A percentile compares a stretch with the other conserved stretches of the same genome.
These are phyloP conservation scores for Gnathonemus echidnorhynchus DNA, from an alignment of 2,113 vertebrate species.

Conservation along the genomic window DNA sequence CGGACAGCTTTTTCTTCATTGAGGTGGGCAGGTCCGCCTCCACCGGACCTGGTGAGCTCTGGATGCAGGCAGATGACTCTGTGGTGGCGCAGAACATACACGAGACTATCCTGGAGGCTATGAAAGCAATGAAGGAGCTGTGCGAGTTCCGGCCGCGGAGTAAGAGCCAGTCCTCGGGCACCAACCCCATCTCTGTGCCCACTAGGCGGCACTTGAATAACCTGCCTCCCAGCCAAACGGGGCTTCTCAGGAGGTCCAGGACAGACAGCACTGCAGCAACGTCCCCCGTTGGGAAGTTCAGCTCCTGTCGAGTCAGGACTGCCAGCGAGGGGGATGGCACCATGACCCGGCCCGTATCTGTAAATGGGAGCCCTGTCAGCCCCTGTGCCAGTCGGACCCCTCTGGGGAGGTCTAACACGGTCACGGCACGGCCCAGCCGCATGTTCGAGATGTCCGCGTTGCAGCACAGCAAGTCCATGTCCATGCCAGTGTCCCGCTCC, in stretches of 20 bases:
- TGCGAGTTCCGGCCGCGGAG: constrained; percentile 92
- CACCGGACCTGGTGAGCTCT: constrained; percentile 93
- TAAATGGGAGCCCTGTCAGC: constrained; percentile 78
- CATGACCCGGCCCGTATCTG: constrained; percentile 66
- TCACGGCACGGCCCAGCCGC: constrained; percentile 54
- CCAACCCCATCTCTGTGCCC: constrained; percentile 70
- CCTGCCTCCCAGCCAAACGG: constrained; percentile 76
- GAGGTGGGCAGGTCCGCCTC: constrained; percentile 90
- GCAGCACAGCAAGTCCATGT: constrained; percentile 85
- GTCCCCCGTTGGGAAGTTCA: constrained; percentile 61
- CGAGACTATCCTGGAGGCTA: constrained; percentile 92
- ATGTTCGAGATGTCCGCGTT: constrained; percentile 61
- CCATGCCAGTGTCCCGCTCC: constrained; percentile 78
- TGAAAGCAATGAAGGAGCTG: constrained; percentile 95
- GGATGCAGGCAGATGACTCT: constrained; percentile 96
- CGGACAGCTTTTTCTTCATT: constrained; percentile 96
- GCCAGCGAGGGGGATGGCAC: constrained; percentile 75
- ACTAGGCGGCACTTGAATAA: constrained; percentile 66
- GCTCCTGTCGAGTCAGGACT: constrained; percentile 70
- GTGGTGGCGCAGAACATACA: constrained; percentile 98
- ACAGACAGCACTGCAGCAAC: constrained; percentile 70
- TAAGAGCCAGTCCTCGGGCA: constrained; percentile 90
- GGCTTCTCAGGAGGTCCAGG: constrained; percentile 66
- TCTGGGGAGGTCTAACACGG: constrained; percentile 78
- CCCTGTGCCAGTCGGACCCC: constrained; percentile 70